phyloP scores from a whole-genome alignment of 2,113 vertebrate species.

The Paradoxurus hermaphroditus region DNA sequence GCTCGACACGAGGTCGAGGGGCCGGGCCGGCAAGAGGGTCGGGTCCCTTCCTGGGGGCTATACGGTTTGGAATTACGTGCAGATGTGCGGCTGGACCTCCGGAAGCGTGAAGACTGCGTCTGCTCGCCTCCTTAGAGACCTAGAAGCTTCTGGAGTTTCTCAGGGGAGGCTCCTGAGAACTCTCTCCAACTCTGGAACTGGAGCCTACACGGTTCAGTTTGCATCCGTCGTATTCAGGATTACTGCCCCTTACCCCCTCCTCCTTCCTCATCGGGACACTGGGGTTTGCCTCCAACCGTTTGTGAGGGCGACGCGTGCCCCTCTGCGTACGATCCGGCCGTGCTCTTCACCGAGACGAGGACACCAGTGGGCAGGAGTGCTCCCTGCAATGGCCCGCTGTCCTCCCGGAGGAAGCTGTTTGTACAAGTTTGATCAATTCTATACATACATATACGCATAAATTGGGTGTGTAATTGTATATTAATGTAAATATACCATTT shows the following conservation, averaged over 20 bases:
- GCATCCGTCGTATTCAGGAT: fast-evolving
- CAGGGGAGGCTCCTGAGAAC: background rate
- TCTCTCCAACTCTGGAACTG: background rate
- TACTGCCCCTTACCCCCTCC: no score
- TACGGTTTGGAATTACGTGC: fast-evolving
- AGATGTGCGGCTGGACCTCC: no score
- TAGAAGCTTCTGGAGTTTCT: background rate
- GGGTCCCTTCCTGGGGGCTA: fast-evolving
- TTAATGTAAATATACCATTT: background rate
- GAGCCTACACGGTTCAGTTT: fast-evolving
- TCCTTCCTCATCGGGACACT: fast-evolving
- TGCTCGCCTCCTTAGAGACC: background rate
- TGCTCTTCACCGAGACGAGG: background rate
- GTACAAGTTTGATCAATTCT: no score
- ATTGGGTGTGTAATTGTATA: background rate
- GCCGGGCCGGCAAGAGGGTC: fast-evolving
- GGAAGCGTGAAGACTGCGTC: background rate
- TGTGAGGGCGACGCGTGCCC: fast-evolving
- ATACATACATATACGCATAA: background rate
- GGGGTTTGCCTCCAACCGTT: background rate
- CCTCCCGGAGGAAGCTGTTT: background rate
- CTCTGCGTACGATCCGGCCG: fast-evolving
- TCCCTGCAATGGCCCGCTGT: fast-evolving
- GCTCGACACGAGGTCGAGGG: fast-evolving
- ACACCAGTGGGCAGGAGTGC: fast-evolving